Percentiles rank a stretch among this genome's conserved stretches.
Evolutionary conservation across 2,797 vertebrate species (phyloP).

Genomic region (Mycteria americana): DNA sequence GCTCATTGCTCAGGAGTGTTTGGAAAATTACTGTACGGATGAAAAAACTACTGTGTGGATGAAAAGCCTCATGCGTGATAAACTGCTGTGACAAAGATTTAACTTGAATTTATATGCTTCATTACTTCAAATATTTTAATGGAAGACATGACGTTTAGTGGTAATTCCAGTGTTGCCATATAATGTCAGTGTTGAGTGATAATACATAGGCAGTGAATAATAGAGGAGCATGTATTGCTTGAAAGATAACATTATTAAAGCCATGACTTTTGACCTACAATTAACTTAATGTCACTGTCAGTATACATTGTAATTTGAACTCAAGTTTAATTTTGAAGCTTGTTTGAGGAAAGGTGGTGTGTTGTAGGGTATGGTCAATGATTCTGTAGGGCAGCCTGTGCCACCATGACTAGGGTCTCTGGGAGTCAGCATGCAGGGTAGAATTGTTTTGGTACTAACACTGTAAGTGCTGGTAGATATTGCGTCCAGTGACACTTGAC

Average conservation of each 20-base stretch:
- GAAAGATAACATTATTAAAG: background rate
- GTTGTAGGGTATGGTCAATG: background rate
- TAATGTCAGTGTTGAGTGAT: background rate
- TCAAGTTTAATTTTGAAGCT: background rate
- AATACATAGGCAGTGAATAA: background rate
- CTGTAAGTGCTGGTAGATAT: background rate
- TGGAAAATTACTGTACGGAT: constrained; percentile 19
- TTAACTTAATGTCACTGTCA: background rate
- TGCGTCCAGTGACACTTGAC: fast-evolving
- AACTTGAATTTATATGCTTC: constrained; percentile 38
- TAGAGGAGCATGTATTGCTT: background rate
- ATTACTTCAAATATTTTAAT: constrained; percentile 18
- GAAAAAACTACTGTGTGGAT: background rate
- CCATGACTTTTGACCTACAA: background rate
- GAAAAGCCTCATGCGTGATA: background rate
- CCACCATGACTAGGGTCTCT: background rate
- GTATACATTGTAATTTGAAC: background rate
- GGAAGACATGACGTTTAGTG: background rate
- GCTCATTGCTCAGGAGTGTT: background rate
- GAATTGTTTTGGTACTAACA: background rate
- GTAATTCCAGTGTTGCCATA: background rate
- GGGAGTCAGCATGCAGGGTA: background rate
- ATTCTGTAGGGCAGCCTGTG: background rate
- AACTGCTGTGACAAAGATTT: constrained; percentile 37
- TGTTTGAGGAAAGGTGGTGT: background rate